These are phyloP conservation scores for Leucophenga varia DNA, from an alignment of 1,140 invertebrate species.

Conservation along the genomic window DNA sequence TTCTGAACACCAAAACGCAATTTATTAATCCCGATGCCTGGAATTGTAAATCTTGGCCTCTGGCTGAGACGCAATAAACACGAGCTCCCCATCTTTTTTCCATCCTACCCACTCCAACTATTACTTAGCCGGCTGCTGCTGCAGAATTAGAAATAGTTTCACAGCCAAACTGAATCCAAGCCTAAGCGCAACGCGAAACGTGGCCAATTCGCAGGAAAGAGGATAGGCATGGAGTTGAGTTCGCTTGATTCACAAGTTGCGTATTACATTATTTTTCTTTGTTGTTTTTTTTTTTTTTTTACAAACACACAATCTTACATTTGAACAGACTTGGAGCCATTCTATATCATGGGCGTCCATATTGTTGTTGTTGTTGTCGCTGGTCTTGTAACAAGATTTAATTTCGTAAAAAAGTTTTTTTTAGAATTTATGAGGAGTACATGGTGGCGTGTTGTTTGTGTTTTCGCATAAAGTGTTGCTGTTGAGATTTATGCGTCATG, in stretches of 20 bases:
- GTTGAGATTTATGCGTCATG: slow-evolving; percentile 48
- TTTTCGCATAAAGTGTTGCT: slow-evolving; percentile 51
- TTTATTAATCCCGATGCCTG: slow-evolving; percentile 35
- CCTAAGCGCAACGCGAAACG: neutral
- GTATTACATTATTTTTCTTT: too few species aligned
- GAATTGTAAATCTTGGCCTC: slow-evolving; percentile 45
- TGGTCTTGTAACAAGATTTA: slow-evolving; percentile 51
- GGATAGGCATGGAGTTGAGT: too few species aligned
- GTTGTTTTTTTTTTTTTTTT: slow-evolving; percentile 13
- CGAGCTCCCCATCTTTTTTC: slow-evolving; percentile 32
- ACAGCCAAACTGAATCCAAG: neutral
- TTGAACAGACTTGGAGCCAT: too few species aligned
- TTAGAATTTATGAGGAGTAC: slow-evolving; percentile 50
- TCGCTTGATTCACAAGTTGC: slow-evolving; percentile 17
- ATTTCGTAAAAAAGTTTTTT: slow-evolving; percentile 55
- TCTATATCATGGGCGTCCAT: too few species aligned
- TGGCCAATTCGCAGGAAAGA: too few species aligned
- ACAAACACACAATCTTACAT: slow-evolving; percentile 14
- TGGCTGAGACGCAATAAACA: slow-evolving; percentile 44
- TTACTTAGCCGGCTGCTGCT: too few species aligned
- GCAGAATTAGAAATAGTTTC: neutral
- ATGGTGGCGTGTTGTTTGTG: slow-evolving; percentile 44
- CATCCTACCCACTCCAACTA: slow-evolving; percentile 1
- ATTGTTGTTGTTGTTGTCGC: slow-evolving; percentile 30
- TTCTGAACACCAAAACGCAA: slow-evolving; percentile 25